Evolutionary conservation across 2,888 invertebrate species (phyloP).

Genomic region (Pemphredon lugubris): DNA sequence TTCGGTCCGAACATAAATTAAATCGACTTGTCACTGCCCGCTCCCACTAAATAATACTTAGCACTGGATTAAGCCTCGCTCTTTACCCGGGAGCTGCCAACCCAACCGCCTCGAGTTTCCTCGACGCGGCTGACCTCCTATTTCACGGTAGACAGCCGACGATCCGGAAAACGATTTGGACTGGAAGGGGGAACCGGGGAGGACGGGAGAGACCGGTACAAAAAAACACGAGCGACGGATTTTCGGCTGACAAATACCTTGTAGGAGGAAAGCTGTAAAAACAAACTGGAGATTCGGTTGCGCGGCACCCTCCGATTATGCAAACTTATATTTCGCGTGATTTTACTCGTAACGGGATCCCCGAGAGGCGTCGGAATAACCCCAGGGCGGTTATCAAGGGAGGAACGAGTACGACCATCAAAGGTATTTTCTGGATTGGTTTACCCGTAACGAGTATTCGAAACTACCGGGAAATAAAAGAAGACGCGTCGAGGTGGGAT

Average conservation of each 20-base stretch:
- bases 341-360: too few species aligned
- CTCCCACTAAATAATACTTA: conserved; percentile 73
- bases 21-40: conserved; percentile 71
- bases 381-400: not conserved
- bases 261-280: conserved; percentile 7
- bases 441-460: too few species aligned
- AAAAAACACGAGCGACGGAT: not conserved
- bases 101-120: conserved; percentile 40
- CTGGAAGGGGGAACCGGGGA: not conserved
- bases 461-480: too few species aligned
- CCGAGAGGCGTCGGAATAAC: too few species aligned
- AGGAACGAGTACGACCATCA: not conserved
- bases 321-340: too few species aligned
- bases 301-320: too few species aligned
- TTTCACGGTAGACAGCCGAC: conserved; percentile 49
- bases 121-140: conserved; percentile 43
- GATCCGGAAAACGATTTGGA: conserved; percentile 35
- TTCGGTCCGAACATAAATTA: conserved; percentile 69
- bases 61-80: conserved; percentile 69
- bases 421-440: not conserved
- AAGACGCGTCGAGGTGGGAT: too few species aligned
- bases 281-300: conserved; percentile 29
- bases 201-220: not conserved
- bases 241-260: too few species aligned
- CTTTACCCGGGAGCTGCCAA: conserved; percentile 50